Base-by-base conservation (phyloP, 1,140 invertebrate species). In the Drosophila mauritiana region DNA sequence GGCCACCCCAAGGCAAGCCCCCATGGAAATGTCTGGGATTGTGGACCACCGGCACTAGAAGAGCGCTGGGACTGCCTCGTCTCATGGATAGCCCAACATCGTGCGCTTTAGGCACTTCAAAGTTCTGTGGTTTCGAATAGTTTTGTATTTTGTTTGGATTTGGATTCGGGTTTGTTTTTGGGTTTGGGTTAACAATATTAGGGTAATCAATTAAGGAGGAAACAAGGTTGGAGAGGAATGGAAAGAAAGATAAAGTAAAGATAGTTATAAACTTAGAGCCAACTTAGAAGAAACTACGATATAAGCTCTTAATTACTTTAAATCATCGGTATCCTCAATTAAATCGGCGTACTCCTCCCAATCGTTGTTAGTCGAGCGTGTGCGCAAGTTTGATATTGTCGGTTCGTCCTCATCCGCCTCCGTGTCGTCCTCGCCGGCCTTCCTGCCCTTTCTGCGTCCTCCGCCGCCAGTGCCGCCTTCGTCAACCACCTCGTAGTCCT, bases 401-500 rank as follows among this genome's bases (percentile, higher is more conserved):
- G 91, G 84, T 86, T 78, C 74, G 53, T 88, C 90, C 53, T 91
- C 88, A 25, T 86, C 90, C 25, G 13, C 25, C 20, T 74, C 64
- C 48, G 80, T 73, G 13, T 78, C 84, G 20, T 76, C 53, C 20
- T 57, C 22, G 20, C 45, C 54, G 17, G 34, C 49, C 49, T 65
- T 68, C 12, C 46, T 62, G 20, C 67, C 59, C 27, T 70, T 70
- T 39, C 68, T 70, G 27, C 63, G 40, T 48, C 59, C 31, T 39
- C 43, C 58, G 37, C 68, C 48, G n/a, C 46, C 45, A 22, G 88
- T 73, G 54, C 73, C 77, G 40, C 91, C 88, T 68, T 94, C 93
- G 64, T 95, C 95, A 8, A 98, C 96, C 59, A 98, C 96, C 92
- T 98, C 97, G 92, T 97, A 98, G 91, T 98, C 97, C 93, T 97